Evolutionary conservation across 2,113 vertebrate genomes (phyloP).

Genomic region (Pterocles orientalis): DNA sequence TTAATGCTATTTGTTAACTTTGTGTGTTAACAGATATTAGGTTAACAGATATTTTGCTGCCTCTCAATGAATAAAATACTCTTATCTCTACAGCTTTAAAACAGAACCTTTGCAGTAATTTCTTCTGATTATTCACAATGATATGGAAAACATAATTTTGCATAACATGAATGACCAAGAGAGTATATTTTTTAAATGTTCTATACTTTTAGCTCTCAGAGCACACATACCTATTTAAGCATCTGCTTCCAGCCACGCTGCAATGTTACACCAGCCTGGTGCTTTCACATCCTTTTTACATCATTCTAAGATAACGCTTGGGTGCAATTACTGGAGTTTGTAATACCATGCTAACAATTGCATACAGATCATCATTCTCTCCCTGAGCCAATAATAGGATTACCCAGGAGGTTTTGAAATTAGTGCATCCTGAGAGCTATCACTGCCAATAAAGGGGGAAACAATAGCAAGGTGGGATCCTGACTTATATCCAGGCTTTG

Average conservation of each 20-base stretch:
- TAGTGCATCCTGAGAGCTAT: background rate
- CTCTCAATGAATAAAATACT: background rate
- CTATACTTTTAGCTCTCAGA: background rate
- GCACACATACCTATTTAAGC: background rate
- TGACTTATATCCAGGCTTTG: background rate
- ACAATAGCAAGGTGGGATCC: background rate
- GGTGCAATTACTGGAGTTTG: background rate
- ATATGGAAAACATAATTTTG: background rate
- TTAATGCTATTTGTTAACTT: background rate
- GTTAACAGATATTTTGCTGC: background rate
- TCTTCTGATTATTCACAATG: background rate
- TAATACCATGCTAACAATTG: background rate
- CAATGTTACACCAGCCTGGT: background rate
- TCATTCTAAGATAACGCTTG: background rate
- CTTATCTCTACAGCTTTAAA: background rate
- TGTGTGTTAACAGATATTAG: rapidly evolving
- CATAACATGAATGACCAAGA: background rate
- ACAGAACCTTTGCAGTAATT: background rate
- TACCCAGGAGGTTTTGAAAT: background rate
- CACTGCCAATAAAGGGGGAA: background rate
- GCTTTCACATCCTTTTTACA: background rate
- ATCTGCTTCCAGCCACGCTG: background rate
- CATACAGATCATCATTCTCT: background rate
- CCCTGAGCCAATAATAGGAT: background rate
- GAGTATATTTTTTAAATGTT: background rate